A percentile compares a stretch with the other conserved stretches of the same genome.
These are phyloP conservation scores for Aphelinus atriplicis DNA, from an alignment of 1,140 invertebrate genomes.

Conservation along the genomic window DNA sequence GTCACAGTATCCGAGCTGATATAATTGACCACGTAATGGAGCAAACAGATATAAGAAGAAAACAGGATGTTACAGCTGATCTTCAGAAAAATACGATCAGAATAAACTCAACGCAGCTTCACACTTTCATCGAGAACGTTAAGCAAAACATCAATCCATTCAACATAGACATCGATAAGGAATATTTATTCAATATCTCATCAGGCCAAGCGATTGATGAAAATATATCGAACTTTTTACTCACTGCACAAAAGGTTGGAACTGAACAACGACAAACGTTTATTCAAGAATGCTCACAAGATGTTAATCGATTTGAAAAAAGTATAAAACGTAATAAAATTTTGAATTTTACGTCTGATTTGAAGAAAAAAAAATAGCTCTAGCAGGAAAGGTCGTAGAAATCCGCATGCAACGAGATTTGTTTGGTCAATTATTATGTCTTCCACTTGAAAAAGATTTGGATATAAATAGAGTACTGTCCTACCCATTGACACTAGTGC, in stretches of 20 bases:
- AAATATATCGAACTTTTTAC: neutral
- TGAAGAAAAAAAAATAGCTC: slow-evolving; percentile 26
- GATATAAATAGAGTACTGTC: slow-evolving; percentile 39
- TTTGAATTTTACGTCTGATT: slow-evolving; percentile 23
- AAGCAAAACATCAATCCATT: neutral
- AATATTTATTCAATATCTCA: neutral
- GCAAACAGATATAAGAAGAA: neutral
- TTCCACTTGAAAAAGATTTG: slow-evolving; percentile 43
- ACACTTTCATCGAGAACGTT: neutral
- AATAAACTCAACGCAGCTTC: neutral
- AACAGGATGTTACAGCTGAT: neutral
- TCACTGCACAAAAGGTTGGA: too few species aligned
- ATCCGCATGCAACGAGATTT: slow-evolving; percentile 47
- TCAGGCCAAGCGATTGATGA: neutral
- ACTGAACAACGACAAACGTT: slow-evolving; percentile 9
- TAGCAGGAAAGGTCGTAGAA: neutral
- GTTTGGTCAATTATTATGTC: slow-evolving; percentile 43
- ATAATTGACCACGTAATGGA: neutral
- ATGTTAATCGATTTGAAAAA: slow-evolving; percentile 30
- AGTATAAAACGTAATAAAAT: slow-evolving; percentile 41
- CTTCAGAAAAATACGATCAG: neutral
- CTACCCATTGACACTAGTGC: slow-evolving; percentile 45
- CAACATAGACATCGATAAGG: neutral
- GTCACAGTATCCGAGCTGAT: neutral
- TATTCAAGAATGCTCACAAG: slow-evolving; percentile 32